Percentiles rank a stretch among this genome's conserved stretches.
Conservation (phyloP, 1,140 invertebrate species). For the Polypedilum pembai region DNA sequence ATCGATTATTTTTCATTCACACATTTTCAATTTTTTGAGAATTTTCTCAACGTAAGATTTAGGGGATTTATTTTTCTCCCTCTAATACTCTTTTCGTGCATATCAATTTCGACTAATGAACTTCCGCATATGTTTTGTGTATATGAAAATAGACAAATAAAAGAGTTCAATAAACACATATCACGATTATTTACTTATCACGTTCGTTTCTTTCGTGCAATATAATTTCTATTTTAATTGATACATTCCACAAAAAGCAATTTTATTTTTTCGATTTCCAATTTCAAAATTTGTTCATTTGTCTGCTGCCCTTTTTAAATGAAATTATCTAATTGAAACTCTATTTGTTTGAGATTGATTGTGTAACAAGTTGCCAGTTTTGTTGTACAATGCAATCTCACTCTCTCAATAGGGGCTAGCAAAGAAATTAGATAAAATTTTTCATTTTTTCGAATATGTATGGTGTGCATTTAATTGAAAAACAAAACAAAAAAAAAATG, state of each 20-base stretch:
- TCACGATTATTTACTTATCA: conserved; percentile 18
- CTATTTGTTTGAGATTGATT: neutral
- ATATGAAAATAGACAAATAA: neutral
- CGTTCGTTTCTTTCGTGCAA: neutral
- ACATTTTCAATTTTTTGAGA: no score
- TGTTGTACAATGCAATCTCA: neutral
- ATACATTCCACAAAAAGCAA: neutral
- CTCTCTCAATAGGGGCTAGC: no score
- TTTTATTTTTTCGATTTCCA: neutral
- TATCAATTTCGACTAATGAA: conserved; percentile 6
- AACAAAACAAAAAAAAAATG: no score
- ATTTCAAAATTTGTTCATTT: neutral
- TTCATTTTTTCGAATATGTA: no score
- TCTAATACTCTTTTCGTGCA: neutral
- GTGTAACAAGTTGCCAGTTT: neutral
- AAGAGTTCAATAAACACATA: neutral
- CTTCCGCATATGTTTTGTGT: neutral
- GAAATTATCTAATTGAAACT: neutral
- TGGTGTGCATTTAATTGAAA: no score
- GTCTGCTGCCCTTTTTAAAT: neutral
- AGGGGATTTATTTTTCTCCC: neutral
- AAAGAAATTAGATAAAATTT: no score
- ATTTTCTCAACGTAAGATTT: neutral
- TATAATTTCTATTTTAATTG: conserved; percentile 7
- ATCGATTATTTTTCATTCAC: neutral